phyloP scores from a whole-genome alignment of 2,888 invertebrate genomes.

The Perithous albicinctus region DNA sequence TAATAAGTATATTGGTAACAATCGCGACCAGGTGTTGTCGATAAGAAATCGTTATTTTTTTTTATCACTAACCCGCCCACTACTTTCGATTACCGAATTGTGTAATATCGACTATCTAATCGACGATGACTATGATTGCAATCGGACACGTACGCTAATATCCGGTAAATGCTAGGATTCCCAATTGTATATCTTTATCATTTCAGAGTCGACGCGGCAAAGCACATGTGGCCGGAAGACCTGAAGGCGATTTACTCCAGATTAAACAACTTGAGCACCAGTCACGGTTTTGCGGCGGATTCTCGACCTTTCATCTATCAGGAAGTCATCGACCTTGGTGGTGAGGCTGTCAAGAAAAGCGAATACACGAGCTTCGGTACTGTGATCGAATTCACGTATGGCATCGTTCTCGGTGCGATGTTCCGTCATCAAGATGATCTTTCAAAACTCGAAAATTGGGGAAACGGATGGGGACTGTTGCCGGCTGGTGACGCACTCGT shows the following conservation, averaged over 20 bases:
- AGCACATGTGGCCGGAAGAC: slow-evolving; percentile 87
- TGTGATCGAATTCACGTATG: slow-evolving; percentile 91
- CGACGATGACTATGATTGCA: background rate
- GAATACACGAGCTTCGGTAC: slow-evolving; percentile 85
- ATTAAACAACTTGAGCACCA: slow-evolving; percentile 87
- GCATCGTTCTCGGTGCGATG: slow-evolving; percentile 80
- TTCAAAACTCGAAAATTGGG: slow-evolving; percentile 76
- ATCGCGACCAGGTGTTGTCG: background rate
- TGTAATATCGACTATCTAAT: background rate
- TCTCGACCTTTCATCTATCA: slow-evolving; percentile 90
- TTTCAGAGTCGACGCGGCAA: slow-evolving; percentile 85
- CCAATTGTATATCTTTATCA: too few species aligned
- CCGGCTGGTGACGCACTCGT: slow-evolving; percentile 84
- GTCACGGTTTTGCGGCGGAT: slow-evolving; percentile 87
- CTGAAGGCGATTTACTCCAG: slow-evolving; percentile 85
- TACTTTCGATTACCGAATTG: background rate
- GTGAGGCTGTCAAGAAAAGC: slow-evolving; percentile 83
- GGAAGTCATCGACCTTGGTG: slow-evolving; percentile 90
- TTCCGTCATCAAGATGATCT: slow-evolving; percentile 80
- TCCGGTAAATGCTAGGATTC: slow-evolving; percentile 8
- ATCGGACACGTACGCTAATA: background rate
- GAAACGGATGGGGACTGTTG: slow-evolving; percentile 79
- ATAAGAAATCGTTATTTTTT: background rate
- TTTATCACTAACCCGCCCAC: background rate
- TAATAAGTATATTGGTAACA: background rate